Conservation (phyloP, 1,140 invertebrate genomes). For the Macrostomum lignano region DNA sequence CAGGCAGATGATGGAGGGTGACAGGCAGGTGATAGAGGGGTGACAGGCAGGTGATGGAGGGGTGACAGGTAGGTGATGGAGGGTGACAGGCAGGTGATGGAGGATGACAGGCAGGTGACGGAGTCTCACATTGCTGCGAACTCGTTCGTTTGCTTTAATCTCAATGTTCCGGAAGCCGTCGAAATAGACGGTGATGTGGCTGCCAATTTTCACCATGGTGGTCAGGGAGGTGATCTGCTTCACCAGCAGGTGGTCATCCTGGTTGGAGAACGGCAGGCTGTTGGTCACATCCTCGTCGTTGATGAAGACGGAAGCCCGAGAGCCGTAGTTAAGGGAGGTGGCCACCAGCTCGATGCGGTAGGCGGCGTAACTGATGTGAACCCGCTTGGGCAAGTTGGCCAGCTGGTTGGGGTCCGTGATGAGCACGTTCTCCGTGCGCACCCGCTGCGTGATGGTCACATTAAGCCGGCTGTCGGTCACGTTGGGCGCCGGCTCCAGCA, state of each 20-base stretch:
- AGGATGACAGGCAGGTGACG: no score
- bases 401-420: not conserved
- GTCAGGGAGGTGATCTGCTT: not conserved
- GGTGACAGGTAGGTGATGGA: no score
- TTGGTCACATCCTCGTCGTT: not conserved
- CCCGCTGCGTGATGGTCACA: not conserved
- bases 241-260: not conserved
- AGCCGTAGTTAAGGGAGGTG: no score
- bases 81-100: no score
- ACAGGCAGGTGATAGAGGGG: no score
- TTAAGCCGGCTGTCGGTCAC: not conserved
- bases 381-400: no score
- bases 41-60: no score
- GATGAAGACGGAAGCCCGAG: not conserved
- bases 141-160: no score
- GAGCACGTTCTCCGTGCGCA: not conserved
- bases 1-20: no score
- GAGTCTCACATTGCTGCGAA: no score
- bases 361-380: no score
- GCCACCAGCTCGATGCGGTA: no score
- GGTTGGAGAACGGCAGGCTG: not conserved
- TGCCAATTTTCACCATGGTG: not conserved
- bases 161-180: not conserved
- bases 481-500: slow-evolving; percentile 6
- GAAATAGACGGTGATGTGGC: not conserved